phyloP scores from a whole-genome alignment of 2,113 vertebrate species.

The Alligator sinensis region DNA sequence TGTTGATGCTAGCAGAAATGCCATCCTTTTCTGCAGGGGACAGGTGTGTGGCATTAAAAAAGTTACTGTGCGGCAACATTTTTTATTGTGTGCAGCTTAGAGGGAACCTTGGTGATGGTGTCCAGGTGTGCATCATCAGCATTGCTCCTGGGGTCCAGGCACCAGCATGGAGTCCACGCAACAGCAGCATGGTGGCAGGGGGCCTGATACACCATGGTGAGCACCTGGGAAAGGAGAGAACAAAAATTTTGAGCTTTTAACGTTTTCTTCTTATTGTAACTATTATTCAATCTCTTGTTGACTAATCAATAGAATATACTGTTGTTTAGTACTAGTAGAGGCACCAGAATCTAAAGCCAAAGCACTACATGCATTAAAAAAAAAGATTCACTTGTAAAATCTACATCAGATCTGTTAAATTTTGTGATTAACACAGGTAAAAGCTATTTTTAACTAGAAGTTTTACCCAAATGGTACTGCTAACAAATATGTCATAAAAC shows the following conservation, averaged over 20 bases:
- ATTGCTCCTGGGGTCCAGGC: too few relatives aligned
- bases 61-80: too few relatives aligned
- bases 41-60: too few relatives aligned
- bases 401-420: not conserved
- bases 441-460: not conserved
- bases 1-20: too few relatives aligned
- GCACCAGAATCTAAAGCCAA: not conserved
- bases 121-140: too few relatives aligned
- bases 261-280: not conserved
- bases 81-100: too few relatives aligned
- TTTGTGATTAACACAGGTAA: not conserved
- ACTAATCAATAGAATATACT: not conserved
- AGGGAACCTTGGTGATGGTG: too few relatives aligned
- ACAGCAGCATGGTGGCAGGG: too few relatives aligned
- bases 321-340: not conserved
- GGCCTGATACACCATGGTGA: too few relatives aligned
- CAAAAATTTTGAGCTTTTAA: not conserved
- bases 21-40: too few relatives aligned
- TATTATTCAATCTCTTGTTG: not conserved
- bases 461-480: constrained; percentile 1
- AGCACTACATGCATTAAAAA: not conserved
- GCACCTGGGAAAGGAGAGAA: not conserved
- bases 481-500: constrained; percentile 3
- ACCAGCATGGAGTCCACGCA: too few relatives aligned
- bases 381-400: not conserved